Base-by-base conservation (phyloP, 1,140 invertebrate species). In the Nymphalis io region DNA sequence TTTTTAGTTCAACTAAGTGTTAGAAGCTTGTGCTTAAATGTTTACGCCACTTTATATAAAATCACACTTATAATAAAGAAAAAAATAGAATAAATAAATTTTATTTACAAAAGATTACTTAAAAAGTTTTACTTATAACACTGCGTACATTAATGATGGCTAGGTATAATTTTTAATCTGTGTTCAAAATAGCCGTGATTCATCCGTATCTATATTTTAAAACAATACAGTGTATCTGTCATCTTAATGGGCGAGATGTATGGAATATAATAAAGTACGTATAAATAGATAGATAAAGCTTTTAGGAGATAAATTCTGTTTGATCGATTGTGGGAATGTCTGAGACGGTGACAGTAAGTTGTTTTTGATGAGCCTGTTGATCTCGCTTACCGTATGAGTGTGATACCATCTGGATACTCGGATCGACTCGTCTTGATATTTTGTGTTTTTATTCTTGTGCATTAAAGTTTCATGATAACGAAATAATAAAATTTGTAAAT, bases 241-340 rank as follows among this genome's bases (percentile, higher is more conserved):
- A 65, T 38, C 59, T 74, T 77, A 79, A 79, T 75, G 73, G 78
- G 53, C 60, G 48, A 70, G 63, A 72, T 67, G 60, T 70, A 53
- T 60, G 62, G 53, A 46, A 58, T 51, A 73, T 68, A 76, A 78
- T 81, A 67, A 71, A 68, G 70, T 71, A 80, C 78, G 80, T 70
- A 80, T 79, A 80, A 70, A 81, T 75, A 76, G 75, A 72, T 72
- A 89, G 86, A 92, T 87, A 92, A 88, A 79, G 76, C 83, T 85
- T 83, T 87, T 88, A 88, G 60, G 44, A 80, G 83, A 90, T 88
- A 88, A 82, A 70, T 74, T 23, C 15, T 3, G 62, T 63, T 68
- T 81, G 88, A 88, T 90, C 84, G 88, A 90, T 90, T 85, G 88
- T 90, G 88, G 85, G 86, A 90, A 88, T 71, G 68, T 64, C 44